phyloP scores from a whole-genome alignment of 2,888 invertebrate genomes.

The Idaea straminata region DNA sequence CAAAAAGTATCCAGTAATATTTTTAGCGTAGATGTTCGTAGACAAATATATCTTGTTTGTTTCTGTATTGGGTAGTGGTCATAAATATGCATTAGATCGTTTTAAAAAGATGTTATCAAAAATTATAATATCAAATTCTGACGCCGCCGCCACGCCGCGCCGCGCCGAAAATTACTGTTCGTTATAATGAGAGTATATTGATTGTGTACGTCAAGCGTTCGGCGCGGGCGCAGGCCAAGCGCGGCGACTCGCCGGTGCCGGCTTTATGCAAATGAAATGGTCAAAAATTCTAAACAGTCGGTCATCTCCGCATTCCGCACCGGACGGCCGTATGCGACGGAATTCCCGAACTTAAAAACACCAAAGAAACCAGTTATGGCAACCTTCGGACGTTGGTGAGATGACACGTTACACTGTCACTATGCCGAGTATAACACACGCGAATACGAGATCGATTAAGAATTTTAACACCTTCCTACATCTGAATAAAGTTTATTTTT shows the following conservation, averaged over 20 bases:
- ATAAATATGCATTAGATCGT: not conserved
- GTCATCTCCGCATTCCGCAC: constrained; percentile 75
- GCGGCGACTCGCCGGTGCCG: constrained; percentile 48
- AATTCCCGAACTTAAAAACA: constrained; percentile 52
- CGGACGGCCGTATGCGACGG: constrained; percentile 52
- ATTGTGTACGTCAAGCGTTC: constrained; percentile 25
- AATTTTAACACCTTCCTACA: constrained; percentile 2
- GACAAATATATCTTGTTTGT: no score
- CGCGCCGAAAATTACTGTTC: not conserved
- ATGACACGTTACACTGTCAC: constrained; percentile 31
- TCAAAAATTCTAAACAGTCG: constrained; percentile 54
- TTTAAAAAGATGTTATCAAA: not conserved
- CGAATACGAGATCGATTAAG: constrained; percentile 13
- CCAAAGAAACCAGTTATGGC: constrained; percentile 33
- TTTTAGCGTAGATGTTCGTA: no score
- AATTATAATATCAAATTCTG: not conserved
- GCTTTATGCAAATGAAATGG: constrained; percentile 61
- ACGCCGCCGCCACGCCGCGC: not conserved
- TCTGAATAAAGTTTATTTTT: not conserved
- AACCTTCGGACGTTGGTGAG: constrained; percentile 30
- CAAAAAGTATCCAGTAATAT: no score
- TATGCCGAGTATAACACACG: constrained; percentile 15
- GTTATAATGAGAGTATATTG: not conserved
- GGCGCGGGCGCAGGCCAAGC: constrained; percentile 10
- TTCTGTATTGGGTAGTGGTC: not conserved